A percentile compares a stretch with the other conserved stretches of the same genome.
Evolutionary conservation across 2,113 vertebrate species (phyloP).

Genomic region (Chlorocebus sabaeus): DNA sequence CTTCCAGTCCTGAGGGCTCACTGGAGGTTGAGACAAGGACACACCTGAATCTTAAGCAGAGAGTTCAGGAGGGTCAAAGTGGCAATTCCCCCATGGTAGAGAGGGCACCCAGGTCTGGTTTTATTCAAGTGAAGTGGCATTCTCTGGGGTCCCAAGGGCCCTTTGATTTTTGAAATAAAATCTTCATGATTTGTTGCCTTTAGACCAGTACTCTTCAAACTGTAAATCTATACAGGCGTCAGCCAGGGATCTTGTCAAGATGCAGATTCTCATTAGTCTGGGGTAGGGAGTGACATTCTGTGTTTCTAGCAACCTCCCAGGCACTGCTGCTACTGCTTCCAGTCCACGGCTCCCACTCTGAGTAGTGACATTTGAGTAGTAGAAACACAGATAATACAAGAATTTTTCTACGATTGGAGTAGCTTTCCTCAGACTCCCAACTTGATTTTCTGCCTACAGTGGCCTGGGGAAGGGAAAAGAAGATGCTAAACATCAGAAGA

Average conservation of each 20-base stretch:
- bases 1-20: neutral
- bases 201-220: neutral
- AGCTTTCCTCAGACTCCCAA: too few relatives aligned
- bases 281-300: neutral
- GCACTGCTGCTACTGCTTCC: neutral
- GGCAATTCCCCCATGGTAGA: neutral
- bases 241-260: neutral
- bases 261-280: neutral
- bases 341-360: neutral
- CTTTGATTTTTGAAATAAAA: neutral
- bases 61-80: neutral
- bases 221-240: neutral
- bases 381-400: rapidly evolving
- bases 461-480: neutral
- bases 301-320: neutral
- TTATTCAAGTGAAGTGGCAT: neutral
- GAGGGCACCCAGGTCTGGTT: neutral
- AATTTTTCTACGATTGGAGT: neutral
- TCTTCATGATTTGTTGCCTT: neutral
- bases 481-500: neutral
- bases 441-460: neutral
- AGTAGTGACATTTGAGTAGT: neutral
- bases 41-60: neutral
- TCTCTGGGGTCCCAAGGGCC: neutral
- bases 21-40: neutral